Percentiles rank a stretch among this genome's conserved stretches.
Conservation (phyloP, 2,797 vertebrate species). For the Macropus fuliginosus region DNA sequence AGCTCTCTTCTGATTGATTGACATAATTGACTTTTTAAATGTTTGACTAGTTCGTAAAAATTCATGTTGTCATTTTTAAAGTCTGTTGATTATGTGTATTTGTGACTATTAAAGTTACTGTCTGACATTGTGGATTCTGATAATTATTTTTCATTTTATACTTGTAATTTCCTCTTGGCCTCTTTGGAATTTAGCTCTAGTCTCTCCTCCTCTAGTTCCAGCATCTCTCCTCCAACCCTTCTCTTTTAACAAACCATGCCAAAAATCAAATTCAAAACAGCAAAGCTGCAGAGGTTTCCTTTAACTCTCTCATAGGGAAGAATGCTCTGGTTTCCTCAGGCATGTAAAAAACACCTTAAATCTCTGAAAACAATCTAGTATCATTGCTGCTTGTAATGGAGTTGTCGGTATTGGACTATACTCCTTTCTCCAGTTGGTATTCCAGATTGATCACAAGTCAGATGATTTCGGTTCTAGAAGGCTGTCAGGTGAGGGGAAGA, state of each 20-base stretch:
- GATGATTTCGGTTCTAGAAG: slow-evolving; percentile 51
- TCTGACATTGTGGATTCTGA: background rate
- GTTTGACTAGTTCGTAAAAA: background rate
- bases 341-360: slow-evolving; percentile 64
- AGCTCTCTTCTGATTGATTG: background rate
- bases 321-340: slow-evolving; percentile 39
- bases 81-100: background rate
- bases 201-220: background rate
- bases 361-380: slow-evolving; percentile 67
- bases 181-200: background rate
- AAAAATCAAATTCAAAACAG: slow-evolving; percentile 33
- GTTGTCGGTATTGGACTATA: slow-evolving; percentile 29
- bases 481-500: background rate
- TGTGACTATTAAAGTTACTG: background rate
- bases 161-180: slow-evolving; percentile 44
- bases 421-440: slow-evolving; percentile 31
- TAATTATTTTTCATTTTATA: slow-evolving; percentile 31
- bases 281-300: slow-evolving; percentile 41
- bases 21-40: background rate
- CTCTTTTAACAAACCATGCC: slow-evolving; percentile 58
- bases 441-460: slow-evolving; percentile 23
- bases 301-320: slow-evolving; percentile 56
- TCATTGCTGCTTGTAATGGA: slow-evolving; percentile 44
- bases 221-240: background rate
- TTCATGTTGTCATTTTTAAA: background rate